These are phyloP conservation scores for Megamerina dolium DNA, from an alignment of 2,888 invertebrate genomes.

Conservation along the genomic window DNA sequence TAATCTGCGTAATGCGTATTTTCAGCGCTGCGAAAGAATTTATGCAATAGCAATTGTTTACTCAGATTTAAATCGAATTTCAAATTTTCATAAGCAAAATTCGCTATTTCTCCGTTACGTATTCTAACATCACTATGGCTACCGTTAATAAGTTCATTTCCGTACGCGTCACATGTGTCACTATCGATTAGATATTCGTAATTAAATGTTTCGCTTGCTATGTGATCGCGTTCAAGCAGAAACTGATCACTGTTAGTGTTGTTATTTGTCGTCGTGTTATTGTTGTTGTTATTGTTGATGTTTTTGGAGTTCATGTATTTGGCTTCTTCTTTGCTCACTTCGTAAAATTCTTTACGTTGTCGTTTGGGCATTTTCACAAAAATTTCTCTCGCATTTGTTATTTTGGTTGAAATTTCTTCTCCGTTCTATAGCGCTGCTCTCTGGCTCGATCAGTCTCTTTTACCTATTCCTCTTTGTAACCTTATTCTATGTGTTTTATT, in stretches of 20 bases:
- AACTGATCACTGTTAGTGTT: conserved; percentile 13
- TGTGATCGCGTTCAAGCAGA: conserved; percentile 13
- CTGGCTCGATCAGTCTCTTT: conserved; percentile 1
- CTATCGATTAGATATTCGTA: conserved; percentile 16
- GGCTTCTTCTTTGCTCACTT: conserved; percentile 19
- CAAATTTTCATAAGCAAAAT: conserved; percentile 9
- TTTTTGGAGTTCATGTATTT: conserved; percentile 17
- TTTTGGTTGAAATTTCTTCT: neutral
- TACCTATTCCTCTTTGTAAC: conserved; percentile 10
- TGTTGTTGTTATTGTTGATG: conserved; percentile 13
- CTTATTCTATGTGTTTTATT: conserved; percentile 4
- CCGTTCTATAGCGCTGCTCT: neutral
- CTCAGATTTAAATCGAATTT: conserved; percentile 12
- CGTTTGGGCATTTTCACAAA: conserved; percentile 9
- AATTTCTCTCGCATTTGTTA: conserved; percentile 7
- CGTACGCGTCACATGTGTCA: conserved; percentile 13
- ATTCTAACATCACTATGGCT: neutral
- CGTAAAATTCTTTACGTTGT: conserved; percentile 10
- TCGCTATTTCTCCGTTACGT: neutral
- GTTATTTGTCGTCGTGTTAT: conserved; percentile 4
- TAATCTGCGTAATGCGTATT: conserved; percentile 29
- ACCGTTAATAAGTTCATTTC: no score
- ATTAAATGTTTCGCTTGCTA: conserved; percentile 18
- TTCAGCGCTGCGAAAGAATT: conserved; percentile 36
- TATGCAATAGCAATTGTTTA: conserved; percentile 32